Evolutionary conservation across 2,797 vertebrate genomes (phyloP).

Genomic region (Sebastes steindachneri): DNA sequence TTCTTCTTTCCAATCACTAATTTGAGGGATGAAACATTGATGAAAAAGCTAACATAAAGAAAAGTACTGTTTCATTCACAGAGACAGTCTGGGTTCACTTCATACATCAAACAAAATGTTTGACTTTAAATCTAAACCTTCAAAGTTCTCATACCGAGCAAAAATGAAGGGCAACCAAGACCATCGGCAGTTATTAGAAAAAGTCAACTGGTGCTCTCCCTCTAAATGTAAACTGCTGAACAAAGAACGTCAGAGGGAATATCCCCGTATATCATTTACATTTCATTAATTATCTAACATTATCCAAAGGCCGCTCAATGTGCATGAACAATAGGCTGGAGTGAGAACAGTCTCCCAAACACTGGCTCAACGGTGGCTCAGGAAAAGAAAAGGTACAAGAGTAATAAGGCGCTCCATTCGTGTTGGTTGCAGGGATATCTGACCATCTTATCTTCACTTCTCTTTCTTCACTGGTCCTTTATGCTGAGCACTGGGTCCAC

Average conservation of each 20-base stretch:
- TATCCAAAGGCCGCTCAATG: background rate
- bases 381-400: background rate
- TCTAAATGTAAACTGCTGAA: background rate
- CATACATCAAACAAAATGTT: background rate
- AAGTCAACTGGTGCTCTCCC: background rate
- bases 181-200: background rate
- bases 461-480: constrained; percentile 46
- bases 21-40: background rate
- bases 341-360: background rate
- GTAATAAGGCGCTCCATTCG: background rate
- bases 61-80: no score
- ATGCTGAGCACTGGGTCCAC: constrained; percentile 89
- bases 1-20: background rate
- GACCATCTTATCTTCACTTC: background rate
- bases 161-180: background rate
- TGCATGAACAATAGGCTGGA: background rate
- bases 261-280: background rate
- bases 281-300: background rate
- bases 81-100: background rate
- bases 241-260: background rate
- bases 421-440: background rate
- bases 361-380: background rate
- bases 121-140: background rate
- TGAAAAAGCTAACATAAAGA: background rate
- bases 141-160: background rate